Conservation (phyloP, 2,888 invertebrate genomes). For the Gortyna flavago region DNA sequence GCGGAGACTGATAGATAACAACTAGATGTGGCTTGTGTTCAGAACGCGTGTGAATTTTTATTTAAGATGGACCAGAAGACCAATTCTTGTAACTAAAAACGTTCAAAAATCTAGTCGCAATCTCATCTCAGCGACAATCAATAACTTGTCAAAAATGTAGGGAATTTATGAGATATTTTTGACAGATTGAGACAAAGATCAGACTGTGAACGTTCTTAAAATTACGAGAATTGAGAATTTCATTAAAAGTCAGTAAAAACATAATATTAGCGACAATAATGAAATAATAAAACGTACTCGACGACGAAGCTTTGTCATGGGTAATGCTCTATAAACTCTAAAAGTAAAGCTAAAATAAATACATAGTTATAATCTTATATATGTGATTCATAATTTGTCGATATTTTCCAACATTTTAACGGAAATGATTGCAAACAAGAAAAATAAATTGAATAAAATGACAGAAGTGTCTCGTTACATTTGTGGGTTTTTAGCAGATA, state of each 20-base stretch:
- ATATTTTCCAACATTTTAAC: slow-evolving; percentile 2
- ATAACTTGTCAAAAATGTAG: background rate
- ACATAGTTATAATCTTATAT: background rate
- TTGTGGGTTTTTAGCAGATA: background rate
- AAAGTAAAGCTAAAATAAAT: background rate
- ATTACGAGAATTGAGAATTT: background rate
- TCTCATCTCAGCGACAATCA: background rate
- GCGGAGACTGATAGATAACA: background rate
- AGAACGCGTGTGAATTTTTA: background rate
- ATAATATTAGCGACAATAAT: background rate
- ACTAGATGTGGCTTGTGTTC: background rate
- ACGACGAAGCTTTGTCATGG: background rate
- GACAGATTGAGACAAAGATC: background rate
- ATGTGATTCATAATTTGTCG: background rate
- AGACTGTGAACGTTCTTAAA: no score
- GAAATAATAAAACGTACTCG: background rate
- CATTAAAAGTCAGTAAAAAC: background rate
- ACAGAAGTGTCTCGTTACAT: background rate
- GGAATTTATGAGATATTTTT: background rate
- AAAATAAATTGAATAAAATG: slow-evolving; percentile 6
- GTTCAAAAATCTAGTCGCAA: background rate
- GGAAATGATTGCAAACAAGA: slow-evolving; percentile 14
- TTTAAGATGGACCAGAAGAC: background rate
- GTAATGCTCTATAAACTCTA: no score
- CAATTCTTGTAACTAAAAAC: background rate